Evolutionary conservation across 2,797 vertebrate species (phyloP), one percentile per base, ranked within the genome.

Genomic region (Sebastes hubbsi): DNA sequence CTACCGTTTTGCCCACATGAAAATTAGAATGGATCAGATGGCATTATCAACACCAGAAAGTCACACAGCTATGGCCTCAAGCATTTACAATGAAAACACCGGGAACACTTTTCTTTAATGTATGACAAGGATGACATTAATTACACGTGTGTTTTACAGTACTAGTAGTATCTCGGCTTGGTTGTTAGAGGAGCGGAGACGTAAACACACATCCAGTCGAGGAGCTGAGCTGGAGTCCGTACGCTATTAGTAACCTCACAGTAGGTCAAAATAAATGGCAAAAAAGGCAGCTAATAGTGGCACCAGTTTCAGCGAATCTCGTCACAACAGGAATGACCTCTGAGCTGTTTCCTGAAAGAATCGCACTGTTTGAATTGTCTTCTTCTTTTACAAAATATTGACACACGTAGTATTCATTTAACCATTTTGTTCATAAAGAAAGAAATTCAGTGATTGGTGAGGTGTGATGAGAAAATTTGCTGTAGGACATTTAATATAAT

Each of bases 101-200:
- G 55, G 86, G 76, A 89, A 83, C 74, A 87, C 76, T 62, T 71
- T 87, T 87, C 71, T 90, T 90, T 85, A 91, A 88, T 87, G 86
- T 36, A 72, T 78, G 86, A 79, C 83, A 71, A 69, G 65, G 60
- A 87, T 88, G 82, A 81, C 89, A 81, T 65, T 87, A 83, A 90
- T 91, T 90, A 91, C 88, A 91, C 1, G 62, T 82, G 80, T 82
- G 87, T 84, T 89, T 88, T 87, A 88, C 89, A 89, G 81, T 85
- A 87, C 80, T 77, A 3, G 68, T 54, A 80, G 82, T 42, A 66
- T 71, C 69, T 86, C 77, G 2, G 81, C 82, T 61, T 84, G 75
- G 79, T 75, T 74, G 60, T 81, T 83, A 69, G 75, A 81, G 78
- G 74, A 92, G 78, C 77, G 4, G 77, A 85, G 82, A 83, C 8